A percentile compares a stretch with the other conserved stretches of the same genome.
phyloP scores from a whole-genome alignment of 2,113 vertebrate genomes.

The Aepyceros melampus region DNA sequence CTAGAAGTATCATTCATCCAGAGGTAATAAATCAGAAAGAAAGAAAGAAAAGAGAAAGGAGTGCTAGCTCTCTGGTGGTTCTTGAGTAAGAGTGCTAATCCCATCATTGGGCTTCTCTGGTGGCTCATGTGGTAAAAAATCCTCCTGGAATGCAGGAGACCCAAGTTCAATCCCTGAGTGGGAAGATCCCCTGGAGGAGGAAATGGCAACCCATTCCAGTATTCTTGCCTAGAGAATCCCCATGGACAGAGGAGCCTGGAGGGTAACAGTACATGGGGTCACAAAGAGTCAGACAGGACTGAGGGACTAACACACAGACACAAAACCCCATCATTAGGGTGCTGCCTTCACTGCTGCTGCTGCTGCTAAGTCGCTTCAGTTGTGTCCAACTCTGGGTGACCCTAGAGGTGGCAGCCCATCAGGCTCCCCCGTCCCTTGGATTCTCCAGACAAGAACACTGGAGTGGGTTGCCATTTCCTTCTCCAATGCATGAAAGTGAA shows the following conservation, averaged over 20 bases:
- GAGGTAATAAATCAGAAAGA: background rate
- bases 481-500: too few relatives aligned
- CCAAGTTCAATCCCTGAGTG: background rate
- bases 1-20: background rate
- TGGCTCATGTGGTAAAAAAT: background rate
- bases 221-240: background rate
- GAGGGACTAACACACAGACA: background rate
- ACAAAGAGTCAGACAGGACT: background rate
- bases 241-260: background rate
- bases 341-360: background rate
- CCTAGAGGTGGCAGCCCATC: too few relatives aligned
- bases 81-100: background rate
- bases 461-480: too few relatives aligned
- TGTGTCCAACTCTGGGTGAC: too few relatives aligned
- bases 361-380: too few relatives aligned
- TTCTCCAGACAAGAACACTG: too few relatives aligned
- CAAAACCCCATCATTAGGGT: background rate
- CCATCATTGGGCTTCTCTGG: background rate
- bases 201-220: background rate
- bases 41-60: background rate
- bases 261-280: background rate
- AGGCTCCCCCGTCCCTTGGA: too few relatives aligned
- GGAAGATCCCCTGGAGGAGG: background rate
- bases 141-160: background rate
- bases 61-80: background rate